These are phyloP conservation scores for Agrochola macilenta DNA, from an alignment of 2,888 invertebrate species.

Conservation along the genomic window DNA sequence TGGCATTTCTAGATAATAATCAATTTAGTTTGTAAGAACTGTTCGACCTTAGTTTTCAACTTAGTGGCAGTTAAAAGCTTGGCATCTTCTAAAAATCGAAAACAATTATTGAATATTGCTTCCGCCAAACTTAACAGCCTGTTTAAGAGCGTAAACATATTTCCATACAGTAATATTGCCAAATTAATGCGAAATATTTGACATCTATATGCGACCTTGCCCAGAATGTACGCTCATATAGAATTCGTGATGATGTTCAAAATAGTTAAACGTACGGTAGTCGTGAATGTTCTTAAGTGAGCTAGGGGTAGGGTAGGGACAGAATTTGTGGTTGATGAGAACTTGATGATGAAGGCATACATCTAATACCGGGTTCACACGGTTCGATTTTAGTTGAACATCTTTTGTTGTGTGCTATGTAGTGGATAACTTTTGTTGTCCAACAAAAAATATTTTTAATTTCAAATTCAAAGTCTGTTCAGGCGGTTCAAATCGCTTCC, in stretches of 20 bases:
- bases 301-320: background rate
- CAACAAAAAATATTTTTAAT: too few relatives aligned
- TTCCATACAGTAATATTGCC: too few relatives aligned
- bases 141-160: background rate
- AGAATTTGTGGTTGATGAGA: background rate
- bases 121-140: background rate
- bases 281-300: background rate
- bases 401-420: too few relatives aligned
- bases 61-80: background rate
- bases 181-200: too few relatives aligned
- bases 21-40: background rate
- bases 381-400: too few relatives aligned
- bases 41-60: background rate
- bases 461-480: too few relatives aligned
- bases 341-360: background rate
- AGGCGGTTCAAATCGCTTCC: too few relatives aligned
- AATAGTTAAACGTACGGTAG: constrained; percentile 9
- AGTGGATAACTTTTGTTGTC: too few relatives aligned
- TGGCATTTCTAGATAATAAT: background rate
- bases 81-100: background rate
- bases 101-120: background rate
- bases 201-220: too few relatives aligned
- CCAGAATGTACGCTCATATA: too few relatives aligned
- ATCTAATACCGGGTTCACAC: background rate
- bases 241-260: constrained; percentile 16